phyloP scores from a whole-genome alignment of 2,888 invertebrate genomes.

The Acanthosoma haemorrhoidale region DNA sequence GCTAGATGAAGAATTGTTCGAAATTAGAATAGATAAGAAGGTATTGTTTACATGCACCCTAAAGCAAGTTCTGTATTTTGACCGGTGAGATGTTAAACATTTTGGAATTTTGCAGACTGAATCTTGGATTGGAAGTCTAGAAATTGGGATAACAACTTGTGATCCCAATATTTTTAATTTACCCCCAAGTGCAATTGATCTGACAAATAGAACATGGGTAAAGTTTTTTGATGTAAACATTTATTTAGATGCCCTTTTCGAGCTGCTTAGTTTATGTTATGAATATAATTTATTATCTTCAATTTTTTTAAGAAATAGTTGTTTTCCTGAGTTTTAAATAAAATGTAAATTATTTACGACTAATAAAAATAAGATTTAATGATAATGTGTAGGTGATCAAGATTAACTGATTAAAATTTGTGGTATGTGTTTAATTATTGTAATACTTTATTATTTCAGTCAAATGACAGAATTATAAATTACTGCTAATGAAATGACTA shows the following conservation, averaged over 20 bases:
- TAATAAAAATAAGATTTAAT: too few species aligned
- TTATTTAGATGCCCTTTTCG: too few species aligned
- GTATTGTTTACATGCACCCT: constrained; percentile 48
- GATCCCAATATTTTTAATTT: constrained; percentile 63
- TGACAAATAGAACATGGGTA: constrained; percentile 79
- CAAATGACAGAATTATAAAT: too few species aligned
- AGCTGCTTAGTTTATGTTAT: too few species aligned
- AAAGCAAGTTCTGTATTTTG: not conserved
- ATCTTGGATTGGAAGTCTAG: constrained; percentile 71
- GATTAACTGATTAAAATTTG: too few species aligned
- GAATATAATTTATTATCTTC: not conserved
- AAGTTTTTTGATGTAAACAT: not conserved
- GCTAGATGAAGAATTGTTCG: constrained; percentile 74
- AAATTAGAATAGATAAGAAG: constrained; percentile 83
- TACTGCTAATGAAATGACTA: not conserved
- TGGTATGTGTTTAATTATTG: too few species aligned
- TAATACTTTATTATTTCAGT: too few species aligned
- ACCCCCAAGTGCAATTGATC: constrained; percentile 71
- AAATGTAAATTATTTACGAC: too few species aligned
- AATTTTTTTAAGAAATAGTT: not conserved
- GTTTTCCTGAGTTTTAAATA: not conserved
- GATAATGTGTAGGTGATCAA: too few species aligned
- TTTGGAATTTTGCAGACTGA: constrained; percentile 56
- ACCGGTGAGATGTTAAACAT: constrained; percentile 10
- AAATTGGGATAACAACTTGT: constrained; percentile 67